Evolutionary conservation across 2,888 invertebrate species (phyloP).

Genomic region (Gymnosoma rotundatum): DNA sequence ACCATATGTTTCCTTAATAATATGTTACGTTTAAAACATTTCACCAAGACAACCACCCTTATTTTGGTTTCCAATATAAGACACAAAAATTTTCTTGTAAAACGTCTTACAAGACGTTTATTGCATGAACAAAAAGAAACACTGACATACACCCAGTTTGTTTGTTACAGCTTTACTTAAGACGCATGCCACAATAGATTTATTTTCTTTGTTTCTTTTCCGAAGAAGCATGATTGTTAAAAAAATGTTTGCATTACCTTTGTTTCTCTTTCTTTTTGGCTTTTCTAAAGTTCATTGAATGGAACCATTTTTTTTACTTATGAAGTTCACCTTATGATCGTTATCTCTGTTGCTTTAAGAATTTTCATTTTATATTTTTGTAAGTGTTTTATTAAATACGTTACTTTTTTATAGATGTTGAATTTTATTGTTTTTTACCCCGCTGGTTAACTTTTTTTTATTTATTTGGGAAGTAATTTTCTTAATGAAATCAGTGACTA

Average conservation of each 20-base stretch:
- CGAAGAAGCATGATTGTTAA: constrained; percentile 24
- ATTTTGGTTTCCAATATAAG: constrained; percentile 21
- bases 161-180: constrained; percentile 41
- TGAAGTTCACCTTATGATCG: constrained; percentile 36
- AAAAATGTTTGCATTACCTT: constrained; percentile 36
- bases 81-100: constrained; percentile 42
- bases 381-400: constrained; percentile 50
- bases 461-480: constrained; percentile 30
- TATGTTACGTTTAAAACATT: constrained; percentile 51
- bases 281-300: constrained; percentile 50
- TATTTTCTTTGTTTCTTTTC: constrained; percentile 4
- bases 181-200: constrained; percentile 67
- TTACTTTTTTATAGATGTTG: constrained; percentile 51
- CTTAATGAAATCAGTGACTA: constrained; percentile 44
- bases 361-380: neutral
- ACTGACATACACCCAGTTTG: constrained; percentile 3
- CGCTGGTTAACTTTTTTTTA: constrained; percentile 14
- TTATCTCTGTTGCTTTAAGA: constrained; percentile 48
- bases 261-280: neutral
- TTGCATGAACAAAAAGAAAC: neutral
- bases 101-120: constrained; percentile 53
- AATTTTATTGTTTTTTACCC: constrained; percentile 7
- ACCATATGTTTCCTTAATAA: constrained; percentile 61
- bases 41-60: constrained; percentile 52
- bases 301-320: constrained; percentile 49